phyloP scores from a whole-genome alignment of 2,888 invertebrate species.

The Biston betularia region DNA sequence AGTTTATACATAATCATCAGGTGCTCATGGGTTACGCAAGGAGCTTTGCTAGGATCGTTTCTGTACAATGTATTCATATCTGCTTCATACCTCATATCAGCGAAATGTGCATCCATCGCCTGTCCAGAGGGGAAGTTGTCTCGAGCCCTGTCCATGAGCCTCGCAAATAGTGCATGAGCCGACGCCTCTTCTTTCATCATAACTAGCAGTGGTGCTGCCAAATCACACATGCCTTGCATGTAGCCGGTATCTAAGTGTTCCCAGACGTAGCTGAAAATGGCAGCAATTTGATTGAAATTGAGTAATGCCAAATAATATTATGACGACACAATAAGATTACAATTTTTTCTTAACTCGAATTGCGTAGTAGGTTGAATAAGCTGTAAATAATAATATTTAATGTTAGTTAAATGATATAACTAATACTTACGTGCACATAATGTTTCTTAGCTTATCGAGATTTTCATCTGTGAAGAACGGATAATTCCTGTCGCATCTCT shows the following conservation, averaged over 20 bases:
- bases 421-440: constrained; percentile 96
- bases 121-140: constrained; percentile 97
- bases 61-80: background rate
- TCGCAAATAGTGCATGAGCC: constrained; percentile 96
- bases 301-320: background rate
- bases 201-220: constrained; percentile 96
- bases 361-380: too few species aligned
- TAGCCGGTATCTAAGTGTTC: constrained; percentile 97
- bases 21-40: background rate
- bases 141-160: constrained; percentile 95
- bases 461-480: constrained; percentile 96
- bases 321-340: too few species aligned
- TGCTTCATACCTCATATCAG: constrained; percentile 97
- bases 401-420: background rate
- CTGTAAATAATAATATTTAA: too few species aligned
- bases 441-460: constrained; percentile 95
- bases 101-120: constrained; percentile 98
- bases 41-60: background rate
- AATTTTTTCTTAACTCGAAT: too few species aligned
- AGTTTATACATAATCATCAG: background rate
- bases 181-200: constrained; percentile 96
- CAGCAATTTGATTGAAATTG: background rate
- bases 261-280: constrained; percentile 94
- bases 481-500: constrained; percentile 97
- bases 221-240: constrained; percentile 99